phyloP scores from a whole-genome alignment of 2,888 invertebrate genomes.

The Microctonus hyperodae region DNA sequence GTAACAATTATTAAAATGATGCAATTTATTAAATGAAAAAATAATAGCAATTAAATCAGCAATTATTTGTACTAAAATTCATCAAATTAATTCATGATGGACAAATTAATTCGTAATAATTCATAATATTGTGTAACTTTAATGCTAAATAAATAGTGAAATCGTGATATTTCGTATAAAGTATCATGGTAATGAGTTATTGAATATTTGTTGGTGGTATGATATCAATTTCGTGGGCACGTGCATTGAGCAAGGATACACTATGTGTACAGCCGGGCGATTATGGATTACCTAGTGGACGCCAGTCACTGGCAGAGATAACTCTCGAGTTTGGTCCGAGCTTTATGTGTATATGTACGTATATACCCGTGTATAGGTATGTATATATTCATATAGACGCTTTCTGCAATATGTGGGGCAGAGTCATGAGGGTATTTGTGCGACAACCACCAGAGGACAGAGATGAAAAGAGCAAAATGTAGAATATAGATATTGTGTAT shows the following conservation, averaged over 20 bases:
- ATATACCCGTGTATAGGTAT: no score
- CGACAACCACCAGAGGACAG: not conserved
- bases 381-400: not conserved
- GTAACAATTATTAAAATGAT: not conserved
- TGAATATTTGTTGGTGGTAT: conserved; percentile 18
- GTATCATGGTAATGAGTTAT: conserved; percentile 10
- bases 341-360: not conserved
- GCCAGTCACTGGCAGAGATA: conserved; percentile 48
- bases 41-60: not conserved
- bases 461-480: not conserved
- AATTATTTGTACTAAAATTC: not conserved
- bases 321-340: conserved; percentile 31
- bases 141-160: not conserved
- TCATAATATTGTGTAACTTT: not conserved
- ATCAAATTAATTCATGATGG: not conserved
- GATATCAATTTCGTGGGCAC: conserved; percentile 45
- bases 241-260: conserved; percentile 27
- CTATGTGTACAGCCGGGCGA: conserved; percentile 45
- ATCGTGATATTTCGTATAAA: conserved; percentile 6
- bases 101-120: not conserved
- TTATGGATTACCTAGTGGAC: conserved; percentile 50
- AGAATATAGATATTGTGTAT: not conserved
- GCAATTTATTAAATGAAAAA: not conserved
- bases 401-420: not conserved
- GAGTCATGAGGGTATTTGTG: not conserved